A percentile compares a stretch with the other conserved stretches of the same genome.
phyloP scores from a whole-genome alignment of 1,140 invertebrate genomes.

The Zaprionus africanus region DNA sequence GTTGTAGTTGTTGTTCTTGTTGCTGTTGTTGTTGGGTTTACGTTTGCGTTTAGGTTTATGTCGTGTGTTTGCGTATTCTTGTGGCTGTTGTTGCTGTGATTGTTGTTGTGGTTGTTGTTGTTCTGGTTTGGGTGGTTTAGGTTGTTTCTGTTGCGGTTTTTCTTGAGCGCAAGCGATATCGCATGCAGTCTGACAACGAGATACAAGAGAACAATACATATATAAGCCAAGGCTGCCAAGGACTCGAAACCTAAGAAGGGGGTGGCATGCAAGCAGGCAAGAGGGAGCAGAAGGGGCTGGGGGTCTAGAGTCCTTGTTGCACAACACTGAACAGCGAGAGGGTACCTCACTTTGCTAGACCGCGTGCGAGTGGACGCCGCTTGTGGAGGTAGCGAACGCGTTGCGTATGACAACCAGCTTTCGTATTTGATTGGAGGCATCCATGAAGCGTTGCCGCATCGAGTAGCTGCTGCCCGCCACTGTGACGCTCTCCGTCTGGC shows the following conservation, averaged over 20 bases:
- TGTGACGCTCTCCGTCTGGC: constrained; percentile 74
- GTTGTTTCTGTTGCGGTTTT: constrained; percentile 29
- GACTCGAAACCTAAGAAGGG: not conserved
- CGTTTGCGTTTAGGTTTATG: constrained; percentile 16
- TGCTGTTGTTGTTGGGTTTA: constrained; percentile 27
- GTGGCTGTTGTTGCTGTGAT: not conserved
- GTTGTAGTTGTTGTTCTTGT: constrained; percentile 10
- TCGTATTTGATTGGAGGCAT: constrained; percentile 76
- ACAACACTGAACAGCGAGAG: constrained; percentile 32
- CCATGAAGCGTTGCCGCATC: constrained; percentile 76
- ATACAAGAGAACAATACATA: constrained; percentile 67
- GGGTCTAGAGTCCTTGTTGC: constrained; percentile 30
- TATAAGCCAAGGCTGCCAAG: constrained; percentile 19
- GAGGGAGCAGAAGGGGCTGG: not conserved
- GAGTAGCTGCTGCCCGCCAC: constrained; percentile 55
- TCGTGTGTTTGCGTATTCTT: constrained; percentile 37
- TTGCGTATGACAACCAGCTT: constrained; percentile 77
- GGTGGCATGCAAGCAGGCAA: not conserved
- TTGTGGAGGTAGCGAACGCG: constrained; percentile 64
- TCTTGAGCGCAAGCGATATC: constrained; percentile 64
- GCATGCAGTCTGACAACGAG: constrained; percentile 74
- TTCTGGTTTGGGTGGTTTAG: constrained; percentile 14
- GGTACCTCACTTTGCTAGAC: constrained; percentile 42
- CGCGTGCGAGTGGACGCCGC: constrained; percentile 66
- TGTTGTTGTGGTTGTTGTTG: constrained; percentile 20